Base-by-base conservation (phyloP, 1,140 invertebrate genomes). In the Heliconius hermathena region DNA sequence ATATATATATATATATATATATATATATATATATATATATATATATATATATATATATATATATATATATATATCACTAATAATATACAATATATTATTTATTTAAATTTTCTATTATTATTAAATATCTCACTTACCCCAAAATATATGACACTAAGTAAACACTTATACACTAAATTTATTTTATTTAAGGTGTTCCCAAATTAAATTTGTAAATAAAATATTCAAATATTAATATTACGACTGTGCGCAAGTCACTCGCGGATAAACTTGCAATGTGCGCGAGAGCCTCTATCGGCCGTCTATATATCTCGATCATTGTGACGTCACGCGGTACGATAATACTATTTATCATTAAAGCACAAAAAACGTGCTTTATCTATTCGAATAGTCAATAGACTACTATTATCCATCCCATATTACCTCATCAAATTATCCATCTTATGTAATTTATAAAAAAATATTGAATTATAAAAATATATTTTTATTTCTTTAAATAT, bases 271-370 rank as follows among this genome's bases (percentile, higher is more conserved):
- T 87, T 81, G 83, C 85, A 91, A 87, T 90, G 87, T 87, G 85
- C 90, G 88, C 90, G 90, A 88, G 89, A 88, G 88, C 84, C 71
- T 54, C 83, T 77, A 74, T 82, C 85, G 49, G 75, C 81, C 82
- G 77, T 74, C 80, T 90, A 90, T 92, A 90, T 92, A 92, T 90
- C 84, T 84, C 83, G 70, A 77, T 79, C 73, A 79, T 74, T 76
- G 81, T 88, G 87, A 92, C 90, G 90, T 92, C 90, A 91, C 84
- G 8, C 73, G 26, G 74, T 41, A 73, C 74, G 75, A 77, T 79
- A 80, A 77, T 76, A 66, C 36, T 71, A 71, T 70, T n/a, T 26
- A 73, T n/a, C 49, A 75, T 72, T 57, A 79, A 79, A 71, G 11
- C 78, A 75, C 66, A 46, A 75, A 79, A 79, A 80, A 77, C 79